Base-by-base conservation (phyloP, 2,797 vertebrate species). In the Lindbergichthys nudifrons region DNA sequence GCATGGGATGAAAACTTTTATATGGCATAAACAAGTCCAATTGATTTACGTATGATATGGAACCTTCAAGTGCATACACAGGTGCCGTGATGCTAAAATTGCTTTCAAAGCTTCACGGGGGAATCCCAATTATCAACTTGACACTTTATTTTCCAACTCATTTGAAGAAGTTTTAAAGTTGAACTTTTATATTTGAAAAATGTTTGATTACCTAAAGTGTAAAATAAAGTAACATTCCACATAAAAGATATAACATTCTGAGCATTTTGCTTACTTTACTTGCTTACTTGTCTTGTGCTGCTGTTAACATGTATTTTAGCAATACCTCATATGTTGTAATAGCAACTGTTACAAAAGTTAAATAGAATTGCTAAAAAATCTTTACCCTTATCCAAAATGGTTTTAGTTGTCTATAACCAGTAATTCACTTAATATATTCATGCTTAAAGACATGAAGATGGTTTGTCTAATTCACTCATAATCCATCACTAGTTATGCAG, bases 401-500 rank as follows among this genome's bases (percentile, higher is more conserved):
- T 26, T 26, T 13, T 1, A 19, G 47, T 8, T 50, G 19, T n/a
- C 43, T 50, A 2, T 57, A 16, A 36, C 8, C 13, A 47, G 70
- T 41, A 3, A 4, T 39, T 50, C 52, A 2, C 58, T 26, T 21
- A 58, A 47, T 53, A 36, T 75, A 18, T 56, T 70, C 13, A 64
- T 48, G 32, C 60, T n/a, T 15, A 62, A 58, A 61, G 30, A 61
- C 41, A 62, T 74, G 5, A 26, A 36, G 2, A 41, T 3, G 1
- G 3, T 72, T 32, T 65, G 59, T 69, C n/a, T 61, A 45, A 64
- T 45, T 79, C 23, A 18, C 51, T 74, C 48, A 61, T 48, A 56
- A 60, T 46, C 12, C 32, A 19, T 50, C n/a, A 75, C 69, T 26
- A 32, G 39, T 70, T 39, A 53, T 39, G 30, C 58, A 61, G 16